Evolutionary conservation across 1,140 invertebrate species (phyloP).

Genomic region (Luehdorfia chinensis): DNA sequence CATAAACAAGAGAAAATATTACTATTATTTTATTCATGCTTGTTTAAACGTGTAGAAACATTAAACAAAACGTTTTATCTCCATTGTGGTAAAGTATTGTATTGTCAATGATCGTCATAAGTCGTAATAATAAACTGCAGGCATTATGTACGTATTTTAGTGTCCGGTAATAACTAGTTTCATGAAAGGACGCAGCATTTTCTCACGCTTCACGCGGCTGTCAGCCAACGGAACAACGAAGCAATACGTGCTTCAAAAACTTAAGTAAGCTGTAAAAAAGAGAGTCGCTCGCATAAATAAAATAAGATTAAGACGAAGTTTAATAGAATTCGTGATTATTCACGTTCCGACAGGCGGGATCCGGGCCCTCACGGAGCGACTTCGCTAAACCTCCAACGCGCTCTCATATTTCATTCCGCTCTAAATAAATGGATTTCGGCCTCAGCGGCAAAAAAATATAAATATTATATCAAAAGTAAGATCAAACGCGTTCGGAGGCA

Average conservation of each 20-base stretch:
- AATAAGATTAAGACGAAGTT: slow-evolving; percentile 32
- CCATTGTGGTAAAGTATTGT: background rate
- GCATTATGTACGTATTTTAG: background rate
- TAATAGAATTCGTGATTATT: slow-evolving; percentile 43
- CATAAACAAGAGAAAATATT: no score
- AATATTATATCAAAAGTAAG: slow-evolving; percentile 59
- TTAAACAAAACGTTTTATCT: slow-evolving; percentile 2
- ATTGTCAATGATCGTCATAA: background rate
- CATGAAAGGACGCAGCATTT: background rate
- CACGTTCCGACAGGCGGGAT: slow-evolving; percentile 21
- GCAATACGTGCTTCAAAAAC: slow-evolving; percentile 25
- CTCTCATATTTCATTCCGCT: slow-evolving; percentile 46
- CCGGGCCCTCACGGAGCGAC: slow-evolving; percentile 12
- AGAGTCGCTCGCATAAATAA: slow-evolving; percentile 30
- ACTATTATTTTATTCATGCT: no score
- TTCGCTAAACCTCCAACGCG: slow-evolving; percentile 26
- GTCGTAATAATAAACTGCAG: slow-evolving; percentile 2
- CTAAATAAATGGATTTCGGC: slow-evolving; percentile 49
- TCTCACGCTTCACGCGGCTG: background rate
- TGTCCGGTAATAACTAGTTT: background rate
- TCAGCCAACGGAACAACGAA: slow-evolving; percentile 10
- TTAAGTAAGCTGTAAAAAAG: no score
- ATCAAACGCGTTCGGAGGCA: slow-evolving; percentile 53
- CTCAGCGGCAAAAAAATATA: slow-evolving; percentile 51
- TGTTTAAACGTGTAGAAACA: background rate